Evolutionary conservation across 1,140 invertebrate genomes (phyloP).

Genomic region (Ganaspis sp.): DNA sequence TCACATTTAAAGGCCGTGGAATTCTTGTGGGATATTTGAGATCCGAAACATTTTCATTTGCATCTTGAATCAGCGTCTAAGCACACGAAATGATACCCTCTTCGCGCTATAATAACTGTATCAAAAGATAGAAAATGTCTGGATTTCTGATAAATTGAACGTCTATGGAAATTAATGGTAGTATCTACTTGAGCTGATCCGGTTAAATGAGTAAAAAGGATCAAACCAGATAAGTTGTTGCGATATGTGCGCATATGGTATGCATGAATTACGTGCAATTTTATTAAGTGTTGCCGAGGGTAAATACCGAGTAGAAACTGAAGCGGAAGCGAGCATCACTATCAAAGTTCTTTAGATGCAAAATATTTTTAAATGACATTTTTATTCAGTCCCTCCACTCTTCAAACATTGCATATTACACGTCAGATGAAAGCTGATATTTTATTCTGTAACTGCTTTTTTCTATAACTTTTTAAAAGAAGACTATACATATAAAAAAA

Average conservation of each 20-base stretch:
- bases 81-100: not conserved
- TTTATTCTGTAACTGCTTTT: no score
- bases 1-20: no score
- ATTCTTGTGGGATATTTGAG: not conserved
- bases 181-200: slow-evolving; percentile 8
- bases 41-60: not conserved
- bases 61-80: not conserved
- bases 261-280: slow-evolving; percentile 17
- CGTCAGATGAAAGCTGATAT: not conserved
- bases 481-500: no score
- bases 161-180: slow-evolving; percentile 28
- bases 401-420: not conserved
- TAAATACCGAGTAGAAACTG: not conserved
- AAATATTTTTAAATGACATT: not conserved
- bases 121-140: slow-evolving; percentile 17
- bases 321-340: slow-evolving; percentile 17
- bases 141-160: slow-evolving; percentile 21
- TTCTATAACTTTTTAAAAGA: no score
- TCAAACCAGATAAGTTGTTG: slow-evolving; percentile 13
- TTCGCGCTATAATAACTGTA: slow-evolving; percentile 16
- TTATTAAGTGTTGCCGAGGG: slow-evolving; percentile 1
- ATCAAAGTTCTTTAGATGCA: slow-evolving; percentile 19
- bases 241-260: slow-evolving; percentile 26
- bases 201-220: slow-evolving; percentile 18
- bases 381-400: not conserved